Evolutionary conservation across 1,140 invertebrate genomes (phyloP).

Genomic region (Aphidius gifuensis): DNA sequence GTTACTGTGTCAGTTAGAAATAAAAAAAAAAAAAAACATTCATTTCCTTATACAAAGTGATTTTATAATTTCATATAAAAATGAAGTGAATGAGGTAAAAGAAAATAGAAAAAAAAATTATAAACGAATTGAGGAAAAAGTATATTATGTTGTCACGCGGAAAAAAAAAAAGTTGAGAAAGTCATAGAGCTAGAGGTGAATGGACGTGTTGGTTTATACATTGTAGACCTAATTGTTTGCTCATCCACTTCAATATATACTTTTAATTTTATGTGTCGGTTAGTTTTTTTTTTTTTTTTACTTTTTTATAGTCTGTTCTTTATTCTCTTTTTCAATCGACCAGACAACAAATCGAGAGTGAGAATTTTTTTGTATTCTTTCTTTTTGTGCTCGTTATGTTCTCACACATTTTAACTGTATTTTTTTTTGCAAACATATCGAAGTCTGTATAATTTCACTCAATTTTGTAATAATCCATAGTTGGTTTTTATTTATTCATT

Average conservation of each 20-base stretch:
- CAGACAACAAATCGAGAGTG: constrained; percentile 1
- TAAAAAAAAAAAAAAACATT: background rate
- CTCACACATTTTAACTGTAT: background rate
- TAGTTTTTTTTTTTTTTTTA: background rate
- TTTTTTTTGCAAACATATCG: too few species aligned
- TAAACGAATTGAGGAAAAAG: background rate
- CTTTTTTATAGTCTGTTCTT: constrained; percentile 5
- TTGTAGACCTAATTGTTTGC: constrained; percentile 22
- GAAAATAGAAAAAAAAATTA: too few species aligned
- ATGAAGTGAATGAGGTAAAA: too few species aligned
- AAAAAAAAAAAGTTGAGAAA: constrained; percentile 13
- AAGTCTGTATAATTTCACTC: too few species aligned
- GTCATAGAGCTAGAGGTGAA: constrained; percentile 5
- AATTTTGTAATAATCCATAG: too few species aligned
- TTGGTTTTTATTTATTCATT: too few species aligned
- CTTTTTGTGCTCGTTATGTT: constrained; percentile 3
- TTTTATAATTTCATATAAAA: too few species aligned
- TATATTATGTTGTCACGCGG: too few species aligned
- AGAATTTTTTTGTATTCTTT: background rate
- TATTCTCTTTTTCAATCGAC: background rate
- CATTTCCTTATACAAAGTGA: too few species aligned
- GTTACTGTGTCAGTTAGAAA: background rate
- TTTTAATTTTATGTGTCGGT: too few species aligned
- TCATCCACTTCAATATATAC: constrained; percentile 17
- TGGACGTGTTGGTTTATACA: background rate